Evolutionary conservation across 2,797 vertebrate species (phyloP), one percentile per base, ranked within the genome.

Genomic region (Spinibarbus caldwelli): DNA sequence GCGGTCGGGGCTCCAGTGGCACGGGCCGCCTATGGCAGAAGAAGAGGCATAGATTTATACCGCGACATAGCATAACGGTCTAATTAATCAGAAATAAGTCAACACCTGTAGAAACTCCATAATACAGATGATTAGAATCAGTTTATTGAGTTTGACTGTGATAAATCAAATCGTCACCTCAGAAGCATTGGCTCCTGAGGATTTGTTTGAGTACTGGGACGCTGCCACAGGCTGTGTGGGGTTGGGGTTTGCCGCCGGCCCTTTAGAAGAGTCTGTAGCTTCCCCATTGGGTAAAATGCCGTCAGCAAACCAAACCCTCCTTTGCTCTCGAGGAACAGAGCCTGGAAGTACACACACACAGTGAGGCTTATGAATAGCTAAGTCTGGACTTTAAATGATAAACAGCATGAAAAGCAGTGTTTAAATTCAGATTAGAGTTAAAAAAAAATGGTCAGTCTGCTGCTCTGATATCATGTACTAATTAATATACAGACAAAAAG

Each of bases 231-330:
- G 91, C 92, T 96, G 96, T 5, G 95, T 91, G 83, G 96, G 94
- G 45, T 93, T 89, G 57, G 95, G 94, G 84, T 95, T 95, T 87
- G 94, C 92, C 86, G 94, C 88, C 11, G 95, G 93, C 86, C 94
- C 94, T 93, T 97, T 97, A 88, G 96, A 94, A 83, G 97, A 95
- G 90, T 99, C 97, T 0, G 97, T 95, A 78, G 96, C 91, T 92
- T 99, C 98, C 85, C 98, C 97, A 75, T 99, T 99, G 15, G 98
- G 97, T 85, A 99, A 95, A 90, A 98, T 95, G 6, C 98, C 98
- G 88, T 99, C 98, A n/a, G 97, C 96, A 90, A 99, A 99, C 97
- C 98, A 99, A 91, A 99, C 98, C 92, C 97, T 96, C 88, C 97
- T 96, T 93, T 99, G 98, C 84, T 99, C 98, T 90, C 97, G 95